Conservation (phyloP, 2,888 invertebrate species). For the Drosophila limbata region DNA sequence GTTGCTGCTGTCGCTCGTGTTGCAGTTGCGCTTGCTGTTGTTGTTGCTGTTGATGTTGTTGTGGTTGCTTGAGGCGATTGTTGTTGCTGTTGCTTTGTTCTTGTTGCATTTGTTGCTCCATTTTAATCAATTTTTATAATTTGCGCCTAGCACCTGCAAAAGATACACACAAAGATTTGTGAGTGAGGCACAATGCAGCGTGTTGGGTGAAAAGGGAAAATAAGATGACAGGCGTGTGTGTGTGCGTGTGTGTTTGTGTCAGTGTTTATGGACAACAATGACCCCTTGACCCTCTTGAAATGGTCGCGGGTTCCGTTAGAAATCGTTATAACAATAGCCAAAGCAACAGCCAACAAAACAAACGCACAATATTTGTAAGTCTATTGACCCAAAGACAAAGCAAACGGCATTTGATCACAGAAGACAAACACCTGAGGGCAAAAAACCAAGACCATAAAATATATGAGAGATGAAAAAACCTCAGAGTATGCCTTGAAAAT, state of each 20-base stretch:
- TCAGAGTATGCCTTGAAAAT: conserved; percentile 16
- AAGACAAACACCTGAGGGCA: conserved; percentile 5
- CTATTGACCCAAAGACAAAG: conserved; percentile 61
- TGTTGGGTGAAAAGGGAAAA: not conserved
- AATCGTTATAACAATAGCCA: conserved; percentile 38
- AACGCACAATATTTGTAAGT: conserved; percentile 28
- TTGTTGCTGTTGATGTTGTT: conserved; percentile 35
- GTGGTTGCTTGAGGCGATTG: conserved; percentile 43
- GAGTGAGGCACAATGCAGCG: conserved; percentile 41
- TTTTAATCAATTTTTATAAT: conserved; percentile 33
- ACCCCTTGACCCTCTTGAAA: conserved; percentile 10
- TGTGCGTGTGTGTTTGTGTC: not conserved
- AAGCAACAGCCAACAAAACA: conserved; percentile 13
- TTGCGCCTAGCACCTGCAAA: conserved; percentile 64
- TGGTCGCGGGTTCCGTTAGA: conserved; percentile 26
- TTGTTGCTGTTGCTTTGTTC: conserved; percentile 37
- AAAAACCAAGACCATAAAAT: not conserved
- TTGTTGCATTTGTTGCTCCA: conserved; percentile 56
- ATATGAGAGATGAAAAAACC: not conserved
- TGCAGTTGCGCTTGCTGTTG: conserved; percentile 33
- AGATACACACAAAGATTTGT: conserved; percentile 54
- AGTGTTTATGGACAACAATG: not conserved
- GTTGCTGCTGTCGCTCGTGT: conserved; percentile 30
- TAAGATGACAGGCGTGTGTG: not conserved
- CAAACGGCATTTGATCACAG: conserved; percentile 32